Evolutionary conservation across 64 coral and sea anemone species (phyloP), one percentile per base, ranked within the genome.

Genomic region (Stichodactyla helianthus): DNA sequence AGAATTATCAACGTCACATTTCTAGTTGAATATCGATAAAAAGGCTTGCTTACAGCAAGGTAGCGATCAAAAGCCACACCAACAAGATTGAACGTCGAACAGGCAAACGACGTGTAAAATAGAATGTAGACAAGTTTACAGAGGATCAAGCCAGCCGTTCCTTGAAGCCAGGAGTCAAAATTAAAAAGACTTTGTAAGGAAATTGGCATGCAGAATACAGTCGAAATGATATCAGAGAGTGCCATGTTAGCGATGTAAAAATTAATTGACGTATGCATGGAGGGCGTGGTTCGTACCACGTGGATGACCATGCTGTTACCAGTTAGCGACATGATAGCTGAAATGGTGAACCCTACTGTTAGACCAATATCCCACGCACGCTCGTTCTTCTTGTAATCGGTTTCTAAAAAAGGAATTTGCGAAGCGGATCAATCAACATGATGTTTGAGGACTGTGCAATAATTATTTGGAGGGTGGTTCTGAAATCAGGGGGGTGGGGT

Each of bases 161-260:
- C 87, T 31, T 54, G 77, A n/a, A 89, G 52, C 87, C 87, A 89
- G 7, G 55, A 79, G 4, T 81, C 77, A 26, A 77, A 61, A 9
- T 70, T 11, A 70, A 23, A 89, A 17, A 82, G 59, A 44, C 79
- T 81, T 10, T 77, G 23, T 31, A 89, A 10, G 11, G 87, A 89
- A 15, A 89, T 22, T 19, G 87, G 87, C 54, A 82, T 68, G 18
- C 74, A 77, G 50, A 79, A 79, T 51, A 89, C 51, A 11, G 53
- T 59, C 16, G 52, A 77, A 25, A 89, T 56, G 31, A 89, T 59
- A 52, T 89, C 87, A 11, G 87, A 89, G 44, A 61, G 51, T 57
- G 87, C 87, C 87, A 89, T 89, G 79, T 89, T 89, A 58, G 79
- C 87, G 18, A 89, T 89, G 31, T 81, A 59, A 1, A 82, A 59